Conservation (phyloP, 2,113 vertebrate genomes). For the Etheostoma cragini region DNA sequence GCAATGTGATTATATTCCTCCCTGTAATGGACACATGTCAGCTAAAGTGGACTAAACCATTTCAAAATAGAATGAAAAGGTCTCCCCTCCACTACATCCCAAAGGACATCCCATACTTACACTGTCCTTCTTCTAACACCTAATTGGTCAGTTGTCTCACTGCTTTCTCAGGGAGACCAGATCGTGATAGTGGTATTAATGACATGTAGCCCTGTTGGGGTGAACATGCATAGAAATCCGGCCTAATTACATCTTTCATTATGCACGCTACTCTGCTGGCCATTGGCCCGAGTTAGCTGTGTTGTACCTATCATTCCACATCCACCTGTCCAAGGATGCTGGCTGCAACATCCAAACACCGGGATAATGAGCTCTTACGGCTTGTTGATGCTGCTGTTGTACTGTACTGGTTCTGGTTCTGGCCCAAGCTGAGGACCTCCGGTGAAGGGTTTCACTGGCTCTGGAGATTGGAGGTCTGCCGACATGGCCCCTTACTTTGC, state of each 20-base stretch:
- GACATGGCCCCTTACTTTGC: constrained; percentile 25
- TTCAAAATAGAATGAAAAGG: background rate
- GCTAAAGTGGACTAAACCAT: background rate
- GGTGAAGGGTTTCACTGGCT: background rate
- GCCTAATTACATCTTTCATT: constrained; percentile 75
- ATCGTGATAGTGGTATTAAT: constrained; percentile 76
- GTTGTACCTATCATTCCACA: constrained; percentile 14
- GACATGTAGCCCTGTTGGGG: constrained; percentile 67
- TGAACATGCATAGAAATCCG: constrained; percentile 73
- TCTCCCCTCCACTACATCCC: no score
- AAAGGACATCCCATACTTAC: background rate
- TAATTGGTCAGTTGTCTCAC: constrained; percentile 51
- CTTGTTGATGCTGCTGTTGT: background rate
- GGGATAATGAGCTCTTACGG: constrained; percentile 45
- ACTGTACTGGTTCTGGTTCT: background rate
- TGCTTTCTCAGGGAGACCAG: constrained; percentile 55
- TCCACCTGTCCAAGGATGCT: constrained; percentile 33
- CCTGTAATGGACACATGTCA: background rate
- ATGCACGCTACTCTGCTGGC: constrained; percentile 54
- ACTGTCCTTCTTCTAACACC: constrained; percentile 18
- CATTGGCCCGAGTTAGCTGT: constrained; percentile 9
- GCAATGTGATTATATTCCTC: background rate
- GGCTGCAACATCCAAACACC: constrained; percentile 33
- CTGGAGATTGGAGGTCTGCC: constrained; percentile 17
- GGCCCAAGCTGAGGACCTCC: constrained; percentile 1